Conservation (phyloP, 2,888 invertebrate genomes). For the Polyploca ridens region DNA sequence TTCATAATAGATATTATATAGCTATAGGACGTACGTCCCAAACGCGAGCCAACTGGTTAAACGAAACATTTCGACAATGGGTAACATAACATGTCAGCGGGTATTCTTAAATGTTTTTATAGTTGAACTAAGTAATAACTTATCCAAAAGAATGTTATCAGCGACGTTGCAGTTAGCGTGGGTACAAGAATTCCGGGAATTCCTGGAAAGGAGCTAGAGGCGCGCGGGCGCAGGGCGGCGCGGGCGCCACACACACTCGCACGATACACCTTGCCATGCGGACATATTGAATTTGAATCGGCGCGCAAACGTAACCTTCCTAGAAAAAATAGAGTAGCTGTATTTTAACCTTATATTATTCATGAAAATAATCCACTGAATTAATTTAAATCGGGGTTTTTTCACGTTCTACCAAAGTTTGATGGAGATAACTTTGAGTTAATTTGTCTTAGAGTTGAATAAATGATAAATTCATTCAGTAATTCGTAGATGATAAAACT, state of each 20-base stretch:
- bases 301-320: neutral
- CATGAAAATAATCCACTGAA: no score
- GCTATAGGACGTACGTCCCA: no score
- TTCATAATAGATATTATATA: no score
- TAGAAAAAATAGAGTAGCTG: neutral
- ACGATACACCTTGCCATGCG: neutral
- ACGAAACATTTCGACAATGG: neutral
- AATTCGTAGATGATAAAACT: no score
- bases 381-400: no score
- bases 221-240: slow-evolving; percentile 23
- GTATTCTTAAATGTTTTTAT: neutral
- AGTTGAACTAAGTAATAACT: slow-evolving; percentile 3
- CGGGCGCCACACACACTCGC: slow-evolving; percentile 36
- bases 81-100: neutral
- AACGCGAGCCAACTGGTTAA: no score
- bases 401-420: no score
- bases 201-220: slow-evolving; percentile 44
- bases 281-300: neutral
- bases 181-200: slow-evolving; percentile 44
- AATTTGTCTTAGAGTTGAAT: no score
- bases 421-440: no score
- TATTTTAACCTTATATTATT: no score
- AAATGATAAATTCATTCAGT: no score
- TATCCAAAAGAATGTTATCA: slow-evolving; percentile 40
- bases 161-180: slow-evolving; percentile 23